These are phyloP conservation scores for Telmatochromis sp. DNA, from an alignment of 2,113 vertebrate species.

Conservation along the genomic window DNA sequence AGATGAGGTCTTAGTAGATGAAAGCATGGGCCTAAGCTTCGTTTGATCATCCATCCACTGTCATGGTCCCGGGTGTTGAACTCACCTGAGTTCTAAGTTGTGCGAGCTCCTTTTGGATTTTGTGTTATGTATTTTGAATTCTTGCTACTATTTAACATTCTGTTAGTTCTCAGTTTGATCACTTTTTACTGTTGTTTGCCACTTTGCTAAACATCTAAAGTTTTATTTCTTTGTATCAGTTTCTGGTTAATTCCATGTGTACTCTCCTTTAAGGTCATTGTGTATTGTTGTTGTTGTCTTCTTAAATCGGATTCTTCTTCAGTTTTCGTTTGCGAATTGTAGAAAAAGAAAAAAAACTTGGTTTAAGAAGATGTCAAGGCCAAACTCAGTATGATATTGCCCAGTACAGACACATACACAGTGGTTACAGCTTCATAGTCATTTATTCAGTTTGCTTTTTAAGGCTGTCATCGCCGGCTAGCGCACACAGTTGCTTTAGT, in stretches of 20 bases:
- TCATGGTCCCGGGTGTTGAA: not conserved
- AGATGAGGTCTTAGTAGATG: not conserved
- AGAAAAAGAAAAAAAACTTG: not conserved
- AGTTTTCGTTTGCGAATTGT: fast-evolving
- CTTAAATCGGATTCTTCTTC: not conserved
- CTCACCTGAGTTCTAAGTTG: not conserved
- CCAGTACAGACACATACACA: not conserved
- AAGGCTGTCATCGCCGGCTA: not conserved
- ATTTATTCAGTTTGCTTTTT: not conserved
- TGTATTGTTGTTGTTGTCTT: not conserved
- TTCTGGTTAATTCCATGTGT: not conserved
- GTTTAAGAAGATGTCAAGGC: not conserved
- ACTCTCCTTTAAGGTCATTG: not conserved
- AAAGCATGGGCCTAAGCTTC: not conserved
- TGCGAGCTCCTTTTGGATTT: not conserved
- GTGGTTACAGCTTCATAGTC: not conserved
- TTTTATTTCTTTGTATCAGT: not conserved
- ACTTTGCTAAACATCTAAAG: not conserved
- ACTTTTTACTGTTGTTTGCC: not conserved
- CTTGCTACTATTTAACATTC: not conserved
- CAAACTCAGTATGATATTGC: not conserved
- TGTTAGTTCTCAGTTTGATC: not conserved
- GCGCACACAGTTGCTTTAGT: not conserved
- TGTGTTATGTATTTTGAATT: not conserved
- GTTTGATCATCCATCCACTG: not conserved